Evolutionary conservation across 1,140 invertebrate species (phyloP).

Genomic region (Ceratoteleas bidentatus): DNA sequence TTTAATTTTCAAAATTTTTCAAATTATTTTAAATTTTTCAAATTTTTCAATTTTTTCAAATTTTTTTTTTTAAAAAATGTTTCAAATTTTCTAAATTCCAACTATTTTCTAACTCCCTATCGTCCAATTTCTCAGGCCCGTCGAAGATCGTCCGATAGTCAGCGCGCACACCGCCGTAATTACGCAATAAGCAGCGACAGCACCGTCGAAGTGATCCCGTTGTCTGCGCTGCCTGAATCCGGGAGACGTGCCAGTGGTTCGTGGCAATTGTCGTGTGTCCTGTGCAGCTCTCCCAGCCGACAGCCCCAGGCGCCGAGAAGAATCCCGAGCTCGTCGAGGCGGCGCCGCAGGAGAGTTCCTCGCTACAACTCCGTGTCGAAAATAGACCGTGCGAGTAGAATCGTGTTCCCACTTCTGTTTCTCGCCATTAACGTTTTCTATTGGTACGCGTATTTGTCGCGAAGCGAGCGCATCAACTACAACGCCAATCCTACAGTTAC

Average conservation of each 20-base stretch:
- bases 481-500: slow-evolving; percentile 44
- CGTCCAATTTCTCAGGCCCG: slow-evolving; percentile 54
- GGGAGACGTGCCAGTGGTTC: slow-evolving; percentile 54
- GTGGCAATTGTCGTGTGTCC: slow-evolving; percentile 74
- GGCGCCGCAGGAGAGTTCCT: slow-evolving; percentile 83
- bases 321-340: slow-evolving; percentile 73
- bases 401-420: slow-evolving; percentile 89
- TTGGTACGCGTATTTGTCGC: slow-evolving; percentile 88
- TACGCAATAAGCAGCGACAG: slow-evolving; percentile 63
- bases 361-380: slow-evolving; percentile 90
- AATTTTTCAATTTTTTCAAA: no score
- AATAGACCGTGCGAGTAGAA: slow-evolving; percentile 87
- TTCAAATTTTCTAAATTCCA: no score
- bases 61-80: no score
- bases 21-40: no score
- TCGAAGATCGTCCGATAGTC: slow-evolving; percentile 55
- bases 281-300: slow-evolving; percentile 67
- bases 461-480: slow-evolving; percentile 83
- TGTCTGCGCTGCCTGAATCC: slow-evolving; percentile 76
- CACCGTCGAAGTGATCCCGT: slow-evolving; percentile 80
- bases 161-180: slow-evolving; percentile 45
- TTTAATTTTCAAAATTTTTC: no score
- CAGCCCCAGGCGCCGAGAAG: slow-evolving; percentile 69
- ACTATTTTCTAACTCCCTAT: no score
- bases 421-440: slow-evolving; percentile 90